Evolutionary conservation across 1,140 invertebrate genomes (phyloP).

Genomic region (Lepidostoma basale): DNA sequence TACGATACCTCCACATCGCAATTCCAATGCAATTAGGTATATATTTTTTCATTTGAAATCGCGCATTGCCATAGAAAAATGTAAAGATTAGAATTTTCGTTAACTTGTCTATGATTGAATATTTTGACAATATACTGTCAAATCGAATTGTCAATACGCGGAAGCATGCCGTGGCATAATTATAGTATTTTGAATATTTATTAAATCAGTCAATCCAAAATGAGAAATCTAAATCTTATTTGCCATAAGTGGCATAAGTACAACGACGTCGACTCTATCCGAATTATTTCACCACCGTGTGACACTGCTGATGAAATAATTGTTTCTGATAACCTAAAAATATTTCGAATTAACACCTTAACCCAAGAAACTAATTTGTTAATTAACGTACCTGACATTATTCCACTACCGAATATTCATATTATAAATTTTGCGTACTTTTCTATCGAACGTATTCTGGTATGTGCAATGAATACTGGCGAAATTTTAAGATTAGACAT

Average conservation of each 20-base stretch:
- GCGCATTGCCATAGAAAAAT: too few relatives aligned
- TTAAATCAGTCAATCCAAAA: conserved; percentile 3
- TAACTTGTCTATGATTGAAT: too few relatives aligned
- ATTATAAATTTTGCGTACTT: conserved; percentile 52
- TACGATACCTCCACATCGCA: too few relatives aligned
- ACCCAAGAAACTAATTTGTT: conserved; percentile 50
- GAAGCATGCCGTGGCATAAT: too few relatives aligned
- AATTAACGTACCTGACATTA: conserved; percentile 49
- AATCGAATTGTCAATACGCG: too few relatives aligned
- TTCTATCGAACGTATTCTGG: conserved; percentile 50
- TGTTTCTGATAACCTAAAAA: conserved; percentile 53
- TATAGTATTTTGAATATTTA: too few relatives aligned
- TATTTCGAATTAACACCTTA: conserved; percentile 49
- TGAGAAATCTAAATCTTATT: conserved; percentile 18
- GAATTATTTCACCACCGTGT: conserved; percentile 44
- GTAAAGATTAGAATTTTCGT: too few relatives aligned
- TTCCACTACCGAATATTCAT: conserved; percentile 47
- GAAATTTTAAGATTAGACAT: conserved; percentile 50
- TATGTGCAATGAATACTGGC: conserved; percentile 52
- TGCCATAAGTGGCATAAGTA: conserved; percentile 4
- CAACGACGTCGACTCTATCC: background rate
- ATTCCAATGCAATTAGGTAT: too few relatives aligned
- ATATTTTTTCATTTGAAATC: too few relatives aligned
- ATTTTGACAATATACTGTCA: too few relatives aligned
- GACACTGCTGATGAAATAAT: conserved; percentile 51